Evolutionary conservation across 2,797 vertebrate species (phyloP), one percentile per base, ranked within the genome.

Genomic region (Cossypha polioptera): DNA sequence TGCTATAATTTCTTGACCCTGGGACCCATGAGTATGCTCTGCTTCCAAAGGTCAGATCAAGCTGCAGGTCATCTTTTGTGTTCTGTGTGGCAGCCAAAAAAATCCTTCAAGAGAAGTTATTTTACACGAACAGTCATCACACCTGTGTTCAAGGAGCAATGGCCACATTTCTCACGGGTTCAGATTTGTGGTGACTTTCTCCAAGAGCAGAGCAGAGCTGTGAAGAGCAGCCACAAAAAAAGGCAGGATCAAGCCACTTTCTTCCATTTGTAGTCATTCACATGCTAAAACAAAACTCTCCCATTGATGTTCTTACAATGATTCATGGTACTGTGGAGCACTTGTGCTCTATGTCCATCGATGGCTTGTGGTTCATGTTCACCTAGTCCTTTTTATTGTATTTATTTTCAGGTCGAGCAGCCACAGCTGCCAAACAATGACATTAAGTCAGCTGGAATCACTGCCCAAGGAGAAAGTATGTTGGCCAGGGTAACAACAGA

Each of bases 391-490:
- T 79, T 84, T 76, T 6, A 47, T 71, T 62, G 1, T 54, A 25
- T 92, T 82, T 96, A 36, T 90, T 94, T 91, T 65, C 62, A 98
- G 97, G 76, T 58, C 57, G 59, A 88, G 33, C 42, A 63, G 53
- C 38, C 86, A 58, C 75, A 83, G 77, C 26, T 22, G 20, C 69
- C 83, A 86, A 69, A 72, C 61, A 59, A 85, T 95, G 90, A 88
- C 97, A 4, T 38, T 96, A 73, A 93, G 57, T 65, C 97, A 98
- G 55, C 97, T 98, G 75, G 98, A 98, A 95, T 76, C 25, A 5
- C 95, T 93, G 69, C 65, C 98, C 21, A 91, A 93, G 94, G 96
- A 98, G 28, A 97, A 98, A 97, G 97, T 98, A 88, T 4, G 31
- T 47, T 68, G 48, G 54, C 12, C 25, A 61, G 24, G 7, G 3